Conservation (phyloP, 2,888 invertebrate genomes). For the Pterobdella sp. region DNA sequence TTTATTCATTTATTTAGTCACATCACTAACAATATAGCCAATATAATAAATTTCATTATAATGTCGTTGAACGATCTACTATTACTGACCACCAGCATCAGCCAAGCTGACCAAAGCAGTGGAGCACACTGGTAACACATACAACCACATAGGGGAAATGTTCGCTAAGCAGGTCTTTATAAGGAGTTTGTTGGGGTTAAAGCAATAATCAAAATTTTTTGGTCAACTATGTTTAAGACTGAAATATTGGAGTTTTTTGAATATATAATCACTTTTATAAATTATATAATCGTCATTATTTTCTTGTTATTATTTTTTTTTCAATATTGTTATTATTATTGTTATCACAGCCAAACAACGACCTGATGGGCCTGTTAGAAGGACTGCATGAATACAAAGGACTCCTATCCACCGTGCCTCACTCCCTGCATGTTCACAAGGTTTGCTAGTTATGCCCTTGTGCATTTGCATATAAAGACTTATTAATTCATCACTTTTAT, state of each 20-base stretch:
- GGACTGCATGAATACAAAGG: constrained; percentile 89
- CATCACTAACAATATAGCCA: too few relatives aligned
- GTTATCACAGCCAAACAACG: constrained; percentile 46
- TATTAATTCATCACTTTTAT: too few relatives aligned
- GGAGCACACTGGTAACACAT: constrained; percentile 77
- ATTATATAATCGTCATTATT: too few relatives aligned
- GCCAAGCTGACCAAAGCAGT: constrained; percentile 65
- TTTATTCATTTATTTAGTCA: too few relatives aligned
- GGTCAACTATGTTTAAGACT: background rate
- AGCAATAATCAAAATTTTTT: background rate
- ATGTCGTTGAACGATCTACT: background rate
- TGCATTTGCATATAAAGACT: too few relatives aligned
- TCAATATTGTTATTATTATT: too few relatives aligned
- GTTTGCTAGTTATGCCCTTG: too few relatives aligned
- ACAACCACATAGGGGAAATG: constrained; percentile 77
- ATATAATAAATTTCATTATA: background rate
- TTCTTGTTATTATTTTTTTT: too few relatives aligned
- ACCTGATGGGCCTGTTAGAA: constrained; percentile 73
- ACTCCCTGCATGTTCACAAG: constrained; percentile 47
- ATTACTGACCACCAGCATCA: constrained; percentile 36
- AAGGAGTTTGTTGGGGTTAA: background rate
- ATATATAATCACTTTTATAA: too few relatives aligned
- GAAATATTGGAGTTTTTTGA: too few relatives aligned
- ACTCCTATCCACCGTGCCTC: constrained; percentile 79
- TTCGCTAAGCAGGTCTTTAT: constrained; percentile 69